Percentiles rank a stretch among this genome's conserved stretches.
Conservation (phyloP, 1,140 invertebrate genomes). For the Plectrocnemia conspersa region DNA sequence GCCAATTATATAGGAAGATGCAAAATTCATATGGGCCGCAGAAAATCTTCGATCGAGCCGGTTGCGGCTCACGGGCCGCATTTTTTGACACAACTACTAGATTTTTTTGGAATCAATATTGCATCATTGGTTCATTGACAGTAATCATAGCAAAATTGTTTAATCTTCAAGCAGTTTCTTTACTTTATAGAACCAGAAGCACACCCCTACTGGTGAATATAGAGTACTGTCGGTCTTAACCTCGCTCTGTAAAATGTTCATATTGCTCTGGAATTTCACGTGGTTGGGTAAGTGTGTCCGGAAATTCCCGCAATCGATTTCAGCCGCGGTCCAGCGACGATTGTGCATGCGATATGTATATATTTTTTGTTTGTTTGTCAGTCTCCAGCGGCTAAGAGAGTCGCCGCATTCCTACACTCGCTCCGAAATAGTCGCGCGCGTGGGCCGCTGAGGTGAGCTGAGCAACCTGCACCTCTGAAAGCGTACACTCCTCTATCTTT, state of each 20-base stretch:
- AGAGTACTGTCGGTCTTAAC: not conserved
- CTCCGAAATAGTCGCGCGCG: not conserved
- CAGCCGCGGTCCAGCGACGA: not conserved
- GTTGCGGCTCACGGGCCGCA: too few relatives aligned
- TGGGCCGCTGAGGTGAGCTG: not conserved
- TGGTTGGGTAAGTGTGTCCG: not conserved
- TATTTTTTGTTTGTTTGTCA: too few relatives aligned
- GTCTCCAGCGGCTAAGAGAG: not conserved
- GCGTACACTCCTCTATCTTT: conserved; percentile 1
- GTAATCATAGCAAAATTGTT: too few relatives aligned
- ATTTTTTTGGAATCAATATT: too few relatives aligned
- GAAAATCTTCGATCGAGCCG: too few relatives aligned
- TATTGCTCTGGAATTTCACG: not conserved
- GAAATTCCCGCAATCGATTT: not conserved
- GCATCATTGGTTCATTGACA: too few relatives aligned
- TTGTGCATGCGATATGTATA: not conserved
- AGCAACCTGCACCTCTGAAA: conserved; percentile 1
- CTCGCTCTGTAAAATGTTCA: not conserved
- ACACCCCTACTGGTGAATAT: too few relatives aligned
- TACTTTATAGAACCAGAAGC: too few relatives aligned
- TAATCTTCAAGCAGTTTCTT: too few relatives aligned
- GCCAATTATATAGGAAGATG: too few relatives aligned
- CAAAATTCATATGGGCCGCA: too few relatives aligned
- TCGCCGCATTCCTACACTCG: not conserved
- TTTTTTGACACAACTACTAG: too few relatives aligned